A percentile compares a stretch with the other conserved stretches of the same genome.
Conservation (phyloP, 2,113 vertebrate genomes). For the Heptranchias perlo region DNA sequence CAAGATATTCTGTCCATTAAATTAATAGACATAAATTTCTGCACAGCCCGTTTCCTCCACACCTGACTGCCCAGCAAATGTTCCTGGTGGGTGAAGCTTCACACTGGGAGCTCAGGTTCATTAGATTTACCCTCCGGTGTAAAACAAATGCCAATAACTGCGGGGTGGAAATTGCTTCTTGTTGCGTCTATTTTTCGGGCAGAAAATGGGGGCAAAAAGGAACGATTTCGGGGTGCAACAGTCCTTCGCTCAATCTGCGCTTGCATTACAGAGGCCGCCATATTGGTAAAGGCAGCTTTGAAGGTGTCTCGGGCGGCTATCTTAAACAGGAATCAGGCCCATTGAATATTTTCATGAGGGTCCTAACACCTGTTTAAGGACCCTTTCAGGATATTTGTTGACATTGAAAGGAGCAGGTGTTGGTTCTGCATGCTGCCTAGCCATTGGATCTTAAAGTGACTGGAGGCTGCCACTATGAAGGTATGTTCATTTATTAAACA, state of each 20-base stretch:
- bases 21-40: neutral
- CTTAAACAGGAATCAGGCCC: neutral
- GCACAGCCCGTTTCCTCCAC: neutral
- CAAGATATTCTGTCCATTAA: neutral
- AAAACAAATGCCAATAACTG: neutral
- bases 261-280: neutral
- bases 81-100: neutral
- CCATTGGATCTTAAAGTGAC: neutral
- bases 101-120: neutral
- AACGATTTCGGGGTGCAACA: neutral
- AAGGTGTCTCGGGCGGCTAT: neutral
- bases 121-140: neutral
- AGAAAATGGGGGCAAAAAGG: neutral
- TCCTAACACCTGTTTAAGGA: neutral
- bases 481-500: neutral
- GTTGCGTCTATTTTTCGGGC: neutral
- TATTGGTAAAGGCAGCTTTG: neutral
- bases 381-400: neutral
- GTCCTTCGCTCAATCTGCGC: neutral
- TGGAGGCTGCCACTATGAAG: neutral
- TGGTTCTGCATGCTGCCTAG: neutral
- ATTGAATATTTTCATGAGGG: neutral
- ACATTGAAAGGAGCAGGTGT: neutral
- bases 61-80: neutral
- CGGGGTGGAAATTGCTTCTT: neutral